Base-by-base conservation (phyloP, 2,888 invertebrate genomes). In the Platerodrilus igneus region DNA sequence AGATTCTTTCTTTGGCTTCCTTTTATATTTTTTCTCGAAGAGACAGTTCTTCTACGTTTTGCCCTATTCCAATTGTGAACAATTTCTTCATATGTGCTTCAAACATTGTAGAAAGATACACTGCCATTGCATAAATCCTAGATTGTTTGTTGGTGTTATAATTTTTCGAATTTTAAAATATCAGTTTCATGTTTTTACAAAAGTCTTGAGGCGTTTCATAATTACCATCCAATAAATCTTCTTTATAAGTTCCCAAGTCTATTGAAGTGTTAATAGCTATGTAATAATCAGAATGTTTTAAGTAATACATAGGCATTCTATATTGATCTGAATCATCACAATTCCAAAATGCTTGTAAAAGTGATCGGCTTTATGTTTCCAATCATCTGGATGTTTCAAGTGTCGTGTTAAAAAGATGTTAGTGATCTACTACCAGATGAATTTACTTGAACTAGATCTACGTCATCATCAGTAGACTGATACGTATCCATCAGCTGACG, bases 71-170 rank as follows among this genome's bases (percentile, higher is more conserved):
- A n/a, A n/a, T n/a, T n/a, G n/a, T n/a, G n/a, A n/a, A n/a, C n/a
- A n/a, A n/a, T n/a, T n/a, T n/a, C n/a, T n/a, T n/a, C 53, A 86
- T 79, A 52, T 85, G 82, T 34, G 86, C 84, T 67, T 93, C 91
- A 67, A 93, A 94, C 68, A 89, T 76, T 8, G 85, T 82, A 19
- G 89, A 85, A 57, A 95, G 70, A 1, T 92, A 79, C 49, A 90
- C 77, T 2, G 94, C 94, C 93, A 95, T 94, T 5, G 87, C 79
- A 70, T 89, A 92, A 56, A 94, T 92, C 90, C 77, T 72, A 37
- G 84, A 84, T 52, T 79, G 73, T 66, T 86, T 83, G 66, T 95
- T 92, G 27, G 90, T 91, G 68, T 92, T 92, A 69, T 86, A 93
- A 55, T 80, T 83, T 55, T 85, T 79, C 33, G 93, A 93, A 72